These are phyloP conservation scores for Lasioglossum marginatum DNA, from an alignment of 2,888 invertebrate species.

Conservation along the genomic window DNA sequence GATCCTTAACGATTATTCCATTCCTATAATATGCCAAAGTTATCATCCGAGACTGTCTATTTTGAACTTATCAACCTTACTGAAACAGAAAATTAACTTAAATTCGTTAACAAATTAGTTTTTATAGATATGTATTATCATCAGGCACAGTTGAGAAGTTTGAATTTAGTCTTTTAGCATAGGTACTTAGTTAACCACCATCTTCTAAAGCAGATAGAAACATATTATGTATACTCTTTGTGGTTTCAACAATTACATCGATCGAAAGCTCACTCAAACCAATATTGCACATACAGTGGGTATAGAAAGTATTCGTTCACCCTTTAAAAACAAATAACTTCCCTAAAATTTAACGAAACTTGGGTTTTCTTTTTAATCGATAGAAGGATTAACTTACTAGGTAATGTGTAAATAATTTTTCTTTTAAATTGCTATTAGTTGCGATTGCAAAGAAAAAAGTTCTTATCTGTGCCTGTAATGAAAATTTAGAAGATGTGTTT, in stretches of 20 bases:
- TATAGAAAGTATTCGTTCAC: neutral
- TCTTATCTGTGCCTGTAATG: too few species aligned
- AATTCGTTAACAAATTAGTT: neutral
- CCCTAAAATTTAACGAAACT: too few species aligned
- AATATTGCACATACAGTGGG: neutral
- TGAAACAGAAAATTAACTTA: neutral
- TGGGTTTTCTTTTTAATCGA: too few species aligned
- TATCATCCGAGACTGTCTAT: neutral
- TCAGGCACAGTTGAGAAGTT: neutral
- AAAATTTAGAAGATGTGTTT: too few species aligned
- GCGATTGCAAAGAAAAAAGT: neutral
- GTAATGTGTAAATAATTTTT: neutral
- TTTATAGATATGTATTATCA: neutral
- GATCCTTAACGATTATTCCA: neutral
- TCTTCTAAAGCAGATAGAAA: neutral
- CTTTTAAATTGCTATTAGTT: neutral
- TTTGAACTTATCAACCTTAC: neutral
- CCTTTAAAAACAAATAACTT: neutral
- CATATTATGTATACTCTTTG: neutral
- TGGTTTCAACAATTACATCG: neutral
- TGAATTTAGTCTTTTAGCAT: neutral
- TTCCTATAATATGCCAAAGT: neutral
- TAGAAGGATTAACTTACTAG: too few species aligned
- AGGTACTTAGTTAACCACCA: neutral
- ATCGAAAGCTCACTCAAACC: neutral